These are phyloP conservation scores for Cisticola juncidis DNA, from an alignment of 2,113 vertebrate genomes.

Conservation along the genomic window DNA sequence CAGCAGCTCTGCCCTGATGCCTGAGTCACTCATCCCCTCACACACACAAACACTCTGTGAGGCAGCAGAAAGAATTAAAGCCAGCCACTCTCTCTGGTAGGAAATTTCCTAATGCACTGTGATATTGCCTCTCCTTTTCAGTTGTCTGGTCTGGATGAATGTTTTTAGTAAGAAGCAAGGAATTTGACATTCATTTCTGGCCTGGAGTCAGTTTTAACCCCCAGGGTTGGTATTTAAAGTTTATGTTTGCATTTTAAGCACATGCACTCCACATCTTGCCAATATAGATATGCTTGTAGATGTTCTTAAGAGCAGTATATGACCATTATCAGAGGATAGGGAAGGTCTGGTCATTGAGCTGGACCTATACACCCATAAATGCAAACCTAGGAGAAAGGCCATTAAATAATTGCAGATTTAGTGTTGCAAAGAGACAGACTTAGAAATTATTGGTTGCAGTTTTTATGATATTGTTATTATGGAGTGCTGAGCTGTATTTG, in stretches of 20 bases:
- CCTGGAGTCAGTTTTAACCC: neutral
- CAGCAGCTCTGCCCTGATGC: neutral
- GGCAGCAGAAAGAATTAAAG: conserved; percentile 29
- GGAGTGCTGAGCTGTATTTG: neutral
- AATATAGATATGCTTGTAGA: neutral
- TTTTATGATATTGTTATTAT: neutral
- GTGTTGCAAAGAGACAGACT: neutral
- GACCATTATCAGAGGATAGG: neutral
- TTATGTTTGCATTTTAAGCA: neutral
- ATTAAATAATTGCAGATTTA: neutral
- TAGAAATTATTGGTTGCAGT: neutral
- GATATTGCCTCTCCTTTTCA: conserved; percentile 20
- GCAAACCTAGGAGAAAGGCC: neutral
- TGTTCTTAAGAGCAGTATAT: neutral
- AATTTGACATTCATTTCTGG: conserved; percentile 7
- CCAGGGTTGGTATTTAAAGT: neutral
- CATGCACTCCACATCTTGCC: neutral
- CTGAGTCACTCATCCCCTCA: neutral
- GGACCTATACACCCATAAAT: neutral
- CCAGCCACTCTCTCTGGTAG: neutral
- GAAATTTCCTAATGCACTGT: neutral
- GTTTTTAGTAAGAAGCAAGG: neutral
- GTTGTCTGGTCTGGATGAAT: conserved; percentile 40
- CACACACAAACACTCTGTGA: neutral
- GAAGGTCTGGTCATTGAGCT: neutral